These are phyloP conservation scores for Meliscaeva auricollis DNA, from an alignment of 2,888 invertebrate species.

Conservation along the genomic window DNA sequence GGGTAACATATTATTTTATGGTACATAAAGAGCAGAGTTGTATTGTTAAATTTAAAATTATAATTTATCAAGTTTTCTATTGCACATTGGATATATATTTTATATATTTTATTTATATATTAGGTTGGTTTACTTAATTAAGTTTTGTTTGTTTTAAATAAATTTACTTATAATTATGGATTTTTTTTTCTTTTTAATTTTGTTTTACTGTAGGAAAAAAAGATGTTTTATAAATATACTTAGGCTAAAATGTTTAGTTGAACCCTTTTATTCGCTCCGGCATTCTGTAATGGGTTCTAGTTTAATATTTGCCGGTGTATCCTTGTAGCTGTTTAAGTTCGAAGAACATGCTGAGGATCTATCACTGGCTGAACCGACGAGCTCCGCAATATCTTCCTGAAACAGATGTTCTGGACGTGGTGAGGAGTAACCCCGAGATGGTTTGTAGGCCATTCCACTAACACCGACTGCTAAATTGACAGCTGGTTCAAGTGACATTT, in stretches of 20 bases:
- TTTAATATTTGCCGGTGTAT: constrained; percentile 87
- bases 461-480: constrained; percentile 84
- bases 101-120: constrained; percentile 31
- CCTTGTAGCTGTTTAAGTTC: constrained; percentile 81
- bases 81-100: constrained; percentile 75
- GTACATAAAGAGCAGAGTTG: constrained; percentile 47
- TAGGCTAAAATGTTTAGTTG: constrained; percentile 9
- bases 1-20: constrained; percentile 23
- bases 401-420: constrained; percentile 86
- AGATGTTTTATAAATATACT: constrained; percentile 13
- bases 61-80: constrained; percentile 67
- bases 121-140: constrained; percentile 27
- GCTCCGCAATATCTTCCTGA: constrained; percentile 87
- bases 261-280: constrained; percentile 86
- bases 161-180: constrained; percentile 45
- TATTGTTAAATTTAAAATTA: constrained; percentile 39
- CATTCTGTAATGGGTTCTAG: constrained; percentile 89
- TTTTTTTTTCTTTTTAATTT: constrained; percentile 14
- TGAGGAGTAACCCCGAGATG: constrained; percentile 85
- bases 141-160: constrained; percentile 50
- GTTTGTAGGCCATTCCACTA: constrained; percentile 88
- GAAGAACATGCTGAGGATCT: constrained; percentile 75
- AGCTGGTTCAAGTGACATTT: constrained; percentile 87
- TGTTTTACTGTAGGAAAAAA: constrained; percentile 37
- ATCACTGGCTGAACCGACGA: constrained; percentile 80